Base-by-base conservation (phyloP, 2,113 vertebrate species). In the Sebastes fasciatus region DNA sequence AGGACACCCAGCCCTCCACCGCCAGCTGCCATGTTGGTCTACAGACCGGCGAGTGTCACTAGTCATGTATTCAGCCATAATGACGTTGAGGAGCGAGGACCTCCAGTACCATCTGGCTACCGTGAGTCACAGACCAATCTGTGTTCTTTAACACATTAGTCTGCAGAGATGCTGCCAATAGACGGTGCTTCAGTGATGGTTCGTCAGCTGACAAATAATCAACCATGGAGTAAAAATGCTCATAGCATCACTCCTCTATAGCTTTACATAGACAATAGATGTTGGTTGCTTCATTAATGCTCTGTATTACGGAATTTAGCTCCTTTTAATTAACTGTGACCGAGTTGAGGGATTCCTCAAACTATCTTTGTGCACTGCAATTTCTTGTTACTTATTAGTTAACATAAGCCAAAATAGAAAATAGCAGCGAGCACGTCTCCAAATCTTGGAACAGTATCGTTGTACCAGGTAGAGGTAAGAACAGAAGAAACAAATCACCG, bases 21-120 rank as follows among this genome's bases (percentile, higher is more conserved):
- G n/a, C 89, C 83, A 23, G 49, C 84, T 0, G 88, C 82, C 45
- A 70, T 92, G 43, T 26, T 92, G 73, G 73, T 90, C 16, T 92
- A 92, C 80, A 88, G 87, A 78, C 84, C 88, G 0, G 80, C 58
- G 55, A 92, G 90, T 6, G 84, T 83, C 79, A 80, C 57, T 48
- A 54, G 80, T 69, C 88, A 83, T n/a, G 82, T 90, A 12, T 88
- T 93, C 54, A 86, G 66, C 14, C 85, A 84, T 75, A 96, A 95
- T 58, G 88, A 94, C 8, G 89, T 95, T 4, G 89, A 93, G 69
- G 90, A 91, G 54, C 90, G n/a, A 21, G 87, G 81, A 58, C 81
- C 86, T 62, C 90, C 85, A 4, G 82, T 82, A 1, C 89, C 87
- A 6, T 74, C 83, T 0, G 78, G 71, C 48, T 94, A 91, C 74